Evolutionary conservation across 37 sponge, comb jelly and placozoan genomes (phyloP).

Genomic region (Ephydatia muelleri): DNA sequence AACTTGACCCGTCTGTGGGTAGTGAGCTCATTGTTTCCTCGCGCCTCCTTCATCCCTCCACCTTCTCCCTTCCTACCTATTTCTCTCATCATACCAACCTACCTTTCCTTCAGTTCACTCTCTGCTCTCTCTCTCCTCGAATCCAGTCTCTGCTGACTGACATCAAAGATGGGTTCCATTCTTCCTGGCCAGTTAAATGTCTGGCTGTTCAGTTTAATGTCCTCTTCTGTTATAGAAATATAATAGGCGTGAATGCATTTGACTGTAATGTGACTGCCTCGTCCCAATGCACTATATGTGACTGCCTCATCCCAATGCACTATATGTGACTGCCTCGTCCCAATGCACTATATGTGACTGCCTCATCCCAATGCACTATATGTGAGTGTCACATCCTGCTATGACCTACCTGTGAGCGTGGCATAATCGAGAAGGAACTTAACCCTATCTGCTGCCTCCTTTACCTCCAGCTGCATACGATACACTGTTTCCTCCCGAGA

Average conservation of each 20-base stretch:
- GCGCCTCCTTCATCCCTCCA: not conserved
- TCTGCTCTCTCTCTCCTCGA: constrained; percentile 79
- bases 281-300: not conserved
- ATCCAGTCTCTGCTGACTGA: constrained; percentile 72
- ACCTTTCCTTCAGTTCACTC: constrained; percentile 62
- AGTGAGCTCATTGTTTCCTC: too few species aligned
- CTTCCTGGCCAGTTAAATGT: constrained; percentile 91
- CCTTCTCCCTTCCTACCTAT: not conserved
- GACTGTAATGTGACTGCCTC: not conserved
- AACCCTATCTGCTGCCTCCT: constrained; percentile 79
- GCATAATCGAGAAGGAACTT: constrained; percentile 90
- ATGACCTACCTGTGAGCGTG: constrained; percentile 48
- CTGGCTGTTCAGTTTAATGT: constrained; percentile 87
- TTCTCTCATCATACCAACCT: not conserved
- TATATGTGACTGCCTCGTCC: too few species aligned
- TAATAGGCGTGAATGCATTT: not conserved
- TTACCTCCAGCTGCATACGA: constrained; percentile 69
- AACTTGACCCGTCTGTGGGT: constrained; percentile 47
- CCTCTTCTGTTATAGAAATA: constrained; percentile 74
- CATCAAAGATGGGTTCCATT: constrained; percentile 95
- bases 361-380: not conserved
- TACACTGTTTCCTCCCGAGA: constrained; percentile 72
- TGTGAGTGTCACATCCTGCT: too few species aligned
- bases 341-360: not conserved
- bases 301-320: too few species aligned